Evolutionary conservation across 2,797 vertebrate species (phyloP), one percentile per base, ranked within the genome.

Genomic region (Melanotaenia trifasciata): DNA sequence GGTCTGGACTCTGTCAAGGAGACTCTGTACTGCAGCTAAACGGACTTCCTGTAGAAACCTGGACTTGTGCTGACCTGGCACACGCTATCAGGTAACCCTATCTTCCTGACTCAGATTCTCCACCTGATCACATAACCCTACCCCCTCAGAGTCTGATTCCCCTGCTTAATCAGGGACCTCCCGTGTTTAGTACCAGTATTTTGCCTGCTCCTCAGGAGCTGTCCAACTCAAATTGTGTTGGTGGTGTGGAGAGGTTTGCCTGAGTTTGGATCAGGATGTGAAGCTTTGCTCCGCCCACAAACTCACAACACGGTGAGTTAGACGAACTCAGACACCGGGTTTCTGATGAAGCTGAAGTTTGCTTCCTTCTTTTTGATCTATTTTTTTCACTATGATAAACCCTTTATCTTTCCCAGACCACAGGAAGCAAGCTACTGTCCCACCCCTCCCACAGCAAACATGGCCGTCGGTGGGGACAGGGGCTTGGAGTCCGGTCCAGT

Each of bases 11-110:
- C 45, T 95, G 95, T 80, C 96, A 96, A 40, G 93, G 97, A 0
- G 97, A 99, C 86, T 96, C 95, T 0, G 88, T 99, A 63, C 90
- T 98, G 64, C 96, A 97, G 89, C 92, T 99, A 60, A 98, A 99
- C 0, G 96, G 96, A 79, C 93, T 95, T 83, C 95, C 96, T 0
- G 97, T 99, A 56, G 96, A 98, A 60, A 96, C 96, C 79, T 99
- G 97, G 97, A 98, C 96, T 70, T 97, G 97, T 18, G 96, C 95
- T 10, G 96, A 98, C 67, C 92, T 99, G 28, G 97, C 97, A 0
- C 96, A 98, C 0, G 94, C 98, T 84, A 98, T 99, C 89, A 95
- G 97, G 97, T 98, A 87, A 56, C 16, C 3, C 11, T 1, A 0
- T 20, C 47, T 12, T 5, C 14, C 6, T 12, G 43, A 12, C 13